A percentile compares a stretch with the other conserved stretches of the same genome.
Conservation (phyloP, 1,140 invertebrate genomes). For the Zelostemma sp. region DNA sequence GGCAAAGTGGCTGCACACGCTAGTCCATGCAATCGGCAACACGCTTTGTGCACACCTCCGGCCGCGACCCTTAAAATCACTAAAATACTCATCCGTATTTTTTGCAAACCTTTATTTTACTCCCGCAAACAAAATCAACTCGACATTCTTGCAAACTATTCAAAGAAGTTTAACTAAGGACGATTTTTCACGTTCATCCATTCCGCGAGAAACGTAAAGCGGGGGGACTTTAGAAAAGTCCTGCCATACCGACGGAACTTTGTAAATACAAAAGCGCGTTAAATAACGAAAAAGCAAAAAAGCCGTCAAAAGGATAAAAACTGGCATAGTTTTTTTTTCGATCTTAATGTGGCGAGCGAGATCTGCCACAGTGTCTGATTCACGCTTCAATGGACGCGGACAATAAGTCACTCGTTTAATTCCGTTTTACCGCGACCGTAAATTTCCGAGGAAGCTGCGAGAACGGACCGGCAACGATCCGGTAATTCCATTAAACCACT, state of each 20-base stretch:
- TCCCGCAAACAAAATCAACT: no score
- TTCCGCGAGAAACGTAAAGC: no score
- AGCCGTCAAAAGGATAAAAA: background rate
- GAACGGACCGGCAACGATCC: background rate
- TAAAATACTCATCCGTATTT: background rate
- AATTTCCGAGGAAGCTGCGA: background rate
- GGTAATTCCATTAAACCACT: conserved; percentile 11
- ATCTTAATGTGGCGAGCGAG: background rate
- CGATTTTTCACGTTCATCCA: no score
- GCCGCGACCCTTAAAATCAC: conserved; percentile 5
- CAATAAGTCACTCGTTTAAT: background rate
- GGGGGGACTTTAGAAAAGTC: no score
- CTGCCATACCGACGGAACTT: no score
- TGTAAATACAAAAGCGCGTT: no score
- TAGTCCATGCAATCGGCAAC: conserved; percentile 27
- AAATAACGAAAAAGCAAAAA: no score
- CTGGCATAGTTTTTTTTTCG: background rate
- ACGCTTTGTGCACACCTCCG: conserved; percentile 4
- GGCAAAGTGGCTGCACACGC: conserved; percentile 55
- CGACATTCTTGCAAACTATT: no score
- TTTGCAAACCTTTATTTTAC: background rate
- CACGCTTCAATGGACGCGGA: background rate
- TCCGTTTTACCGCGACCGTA: conserved; percentile 1
- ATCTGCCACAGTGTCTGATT: background rate
- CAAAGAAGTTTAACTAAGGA: no score